Evolutionary conservation across 2,888 invertebrate genomes (phyloP), one percentile per base, ranked within the genome.

Genomic region (Saturnia japonica): DNA sequence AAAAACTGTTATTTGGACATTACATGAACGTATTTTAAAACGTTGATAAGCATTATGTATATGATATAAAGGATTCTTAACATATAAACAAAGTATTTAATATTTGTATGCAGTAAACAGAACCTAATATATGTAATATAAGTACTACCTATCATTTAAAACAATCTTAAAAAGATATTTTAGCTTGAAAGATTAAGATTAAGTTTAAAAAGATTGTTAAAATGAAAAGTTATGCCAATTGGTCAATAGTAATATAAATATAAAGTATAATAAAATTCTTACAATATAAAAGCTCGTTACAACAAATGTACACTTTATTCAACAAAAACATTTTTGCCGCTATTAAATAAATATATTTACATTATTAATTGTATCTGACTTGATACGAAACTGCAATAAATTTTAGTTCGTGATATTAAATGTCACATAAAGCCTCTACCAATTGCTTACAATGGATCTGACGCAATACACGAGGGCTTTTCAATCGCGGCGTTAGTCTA

Each of bases 371-470:
- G 64, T 40, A 64, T 64, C 64, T 64, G 64, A 34, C 40, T 64
- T 64, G 64, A 64, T 40, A 64, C 40, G 40, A 64, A 64, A 64
- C 64, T n/a, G 64, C 64, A 64, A 64, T 64, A 64, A 64, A 40
- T 64, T 64, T 19, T 16, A 64, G 40, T 25, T 51, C 54, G 68
- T 68, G 19, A 68, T 68, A 68, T 68, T 40, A 68, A 68, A 54
- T 68, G 68, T 68, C 68, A 68, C 68, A 68, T 68, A 68, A 68
- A 54, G 47, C 34, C 68, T 34, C 54, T 28, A 54, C 51, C 68
- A 68, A 40, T 68, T 51, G 54, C 68, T 68, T 40, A 68, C 68
- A 68, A 68, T 68, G 40, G 54, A 54, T 47, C 68, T 68, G 68
- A 54, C 68, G 68, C 68, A 68, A 68, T 34, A 45, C 54, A 34